Conservation (phyloP, 2,888 invertebrate species). For the Disparrhopalites patrizii region DNA sequence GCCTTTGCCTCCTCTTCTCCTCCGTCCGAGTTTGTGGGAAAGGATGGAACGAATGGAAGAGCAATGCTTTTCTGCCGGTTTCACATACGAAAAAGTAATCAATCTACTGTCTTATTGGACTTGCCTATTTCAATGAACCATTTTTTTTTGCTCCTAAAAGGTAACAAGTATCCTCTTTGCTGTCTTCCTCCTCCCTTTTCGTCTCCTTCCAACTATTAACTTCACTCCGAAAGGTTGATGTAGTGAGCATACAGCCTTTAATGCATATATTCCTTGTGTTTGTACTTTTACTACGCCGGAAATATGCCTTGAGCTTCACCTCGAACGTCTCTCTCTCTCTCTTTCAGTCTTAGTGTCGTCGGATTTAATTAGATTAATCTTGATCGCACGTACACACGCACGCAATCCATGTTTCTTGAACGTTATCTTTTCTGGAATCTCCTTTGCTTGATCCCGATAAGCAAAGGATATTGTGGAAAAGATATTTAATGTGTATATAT, state of each 20-base stretch:
- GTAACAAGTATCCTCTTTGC: too few relatives aligned
- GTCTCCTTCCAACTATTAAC: too few relatives aligned
- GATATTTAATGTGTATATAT: too few relatives aligned
- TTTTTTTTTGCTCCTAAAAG: too few relatives aligned
- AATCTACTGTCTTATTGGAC: slow-evolving; percentile 28
- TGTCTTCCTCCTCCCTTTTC: too few relatives aligned
- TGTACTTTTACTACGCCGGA: not conserved
- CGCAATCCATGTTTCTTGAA: too few relatives aligned
- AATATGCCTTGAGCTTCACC: slow-evolving; percentile 3
- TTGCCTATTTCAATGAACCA: slow-evolving; percentile 21
- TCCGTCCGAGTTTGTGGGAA: slow-evolving; percentile 26
- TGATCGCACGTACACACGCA: too few relatives aligned
- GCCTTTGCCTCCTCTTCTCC: too few relatives aligned
- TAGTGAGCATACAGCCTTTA: not conserved
- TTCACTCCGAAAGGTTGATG: not conserved
- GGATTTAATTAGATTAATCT: slow-evolving; percentile 21
- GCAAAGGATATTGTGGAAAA: too few relatives aligned
- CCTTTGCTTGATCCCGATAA: too few relatives aligned
- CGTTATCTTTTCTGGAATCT: too few relatives aligned
- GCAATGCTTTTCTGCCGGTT: slow-evolving; percentile 26
- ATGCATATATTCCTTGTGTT: not conserved
- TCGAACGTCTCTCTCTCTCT: not conserved
- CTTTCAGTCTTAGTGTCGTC: slow-evolving; percentile 17
- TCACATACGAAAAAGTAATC: slow-evolving; percentile 31
- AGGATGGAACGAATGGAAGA: slow-evolving; percentile 25